A percentile compares a stretch with the other conserved stretches of the same genome.
Conservation (phyloP, 2,888 invertebrate species). For the Ophion ventricosus region DNA sequence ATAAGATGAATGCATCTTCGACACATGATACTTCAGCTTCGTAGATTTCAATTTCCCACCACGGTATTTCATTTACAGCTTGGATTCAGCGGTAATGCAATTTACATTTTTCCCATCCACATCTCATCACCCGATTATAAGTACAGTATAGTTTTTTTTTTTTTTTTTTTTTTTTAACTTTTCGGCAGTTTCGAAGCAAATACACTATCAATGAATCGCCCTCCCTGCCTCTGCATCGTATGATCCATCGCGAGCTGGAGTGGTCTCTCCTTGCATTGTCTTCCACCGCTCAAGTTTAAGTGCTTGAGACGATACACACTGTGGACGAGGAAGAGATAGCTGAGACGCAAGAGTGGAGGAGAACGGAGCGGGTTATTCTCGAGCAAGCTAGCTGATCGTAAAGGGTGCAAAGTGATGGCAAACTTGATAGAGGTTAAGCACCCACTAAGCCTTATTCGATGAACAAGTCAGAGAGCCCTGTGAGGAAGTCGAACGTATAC, state of each 20-base stretch:
- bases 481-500: constrained; percentile 1
- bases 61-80: background rate
- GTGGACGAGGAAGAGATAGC: constrained; percentile 28
- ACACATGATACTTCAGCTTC: too few species aligned
- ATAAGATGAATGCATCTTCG: too few species aligned
- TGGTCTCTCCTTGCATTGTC: constrained; percentile 51
- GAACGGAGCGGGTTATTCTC: constrained; percentile 1
- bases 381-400: constrained; percentile 32
- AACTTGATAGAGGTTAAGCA: constrained; percentile 58
- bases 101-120: background rate
- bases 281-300: constrained; percentile 41
- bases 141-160: background rate
- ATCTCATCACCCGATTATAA: background rate
- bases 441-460: constrained; percentile 41
- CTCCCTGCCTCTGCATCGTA: background rate
- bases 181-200: background rate
- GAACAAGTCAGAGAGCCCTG: constrained; percentile 18
- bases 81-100: background rate
- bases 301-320: constrained; percentile 42
- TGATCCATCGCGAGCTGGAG: constrained; percentile 29
- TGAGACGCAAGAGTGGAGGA: constrained; percentile 22
- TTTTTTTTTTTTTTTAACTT: background rate
- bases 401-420: constrained; percentile 46
- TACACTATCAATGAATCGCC: constrained; percentile 7
- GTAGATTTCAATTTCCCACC: too few species aligned